Evolutionary conservation across 2,888 invertebrate genomes (phyloP).

Genomic region (Gastracanthus pulcherrimus): DNA sequence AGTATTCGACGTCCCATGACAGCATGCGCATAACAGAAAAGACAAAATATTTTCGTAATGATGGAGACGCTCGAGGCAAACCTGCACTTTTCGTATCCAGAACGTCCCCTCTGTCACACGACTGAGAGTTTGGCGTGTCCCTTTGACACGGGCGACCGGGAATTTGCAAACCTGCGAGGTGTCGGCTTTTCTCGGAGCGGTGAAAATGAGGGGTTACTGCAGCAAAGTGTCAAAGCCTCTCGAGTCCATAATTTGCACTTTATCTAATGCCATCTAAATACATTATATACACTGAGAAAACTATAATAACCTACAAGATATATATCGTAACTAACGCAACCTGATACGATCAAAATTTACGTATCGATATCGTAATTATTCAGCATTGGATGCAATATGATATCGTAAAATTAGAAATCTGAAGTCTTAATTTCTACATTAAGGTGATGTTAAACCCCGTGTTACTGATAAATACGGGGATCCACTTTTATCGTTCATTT

Average conservation of each 20-base stretch:
- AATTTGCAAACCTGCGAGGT: slow-evolving; percentile 4
- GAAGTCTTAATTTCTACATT: no score
- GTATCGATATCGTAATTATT: no score
- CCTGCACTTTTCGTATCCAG: slow-evolving; percentile 11
- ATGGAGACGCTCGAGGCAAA: neutral
- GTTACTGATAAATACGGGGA: no score
- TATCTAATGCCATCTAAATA: neutral
- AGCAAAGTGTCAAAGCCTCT: neutral
- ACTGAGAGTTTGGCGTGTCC: no score
- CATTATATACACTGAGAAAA: no score
- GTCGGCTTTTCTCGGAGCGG: slow-evolving; percentile 13
- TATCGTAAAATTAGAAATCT: no score
- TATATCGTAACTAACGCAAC: no score
- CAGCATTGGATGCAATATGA: no score
- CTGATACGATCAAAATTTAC: no score
- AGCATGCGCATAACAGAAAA: neutral
- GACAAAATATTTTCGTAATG: slow-evolving; percentile 25
- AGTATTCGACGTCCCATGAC: neutral
- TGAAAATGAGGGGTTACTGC: neutral
- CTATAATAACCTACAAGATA: no score
- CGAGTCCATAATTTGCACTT: neutral
- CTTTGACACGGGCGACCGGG: neutral
- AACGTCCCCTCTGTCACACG: slow-evolving; percentile 42
- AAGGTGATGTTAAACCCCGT: no score
- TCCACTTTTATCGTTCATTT: no score